Evolutionary conservation across 2,797 vertebrate species (phyloP).

Genomic region (Sebastes cheni): DNA sequence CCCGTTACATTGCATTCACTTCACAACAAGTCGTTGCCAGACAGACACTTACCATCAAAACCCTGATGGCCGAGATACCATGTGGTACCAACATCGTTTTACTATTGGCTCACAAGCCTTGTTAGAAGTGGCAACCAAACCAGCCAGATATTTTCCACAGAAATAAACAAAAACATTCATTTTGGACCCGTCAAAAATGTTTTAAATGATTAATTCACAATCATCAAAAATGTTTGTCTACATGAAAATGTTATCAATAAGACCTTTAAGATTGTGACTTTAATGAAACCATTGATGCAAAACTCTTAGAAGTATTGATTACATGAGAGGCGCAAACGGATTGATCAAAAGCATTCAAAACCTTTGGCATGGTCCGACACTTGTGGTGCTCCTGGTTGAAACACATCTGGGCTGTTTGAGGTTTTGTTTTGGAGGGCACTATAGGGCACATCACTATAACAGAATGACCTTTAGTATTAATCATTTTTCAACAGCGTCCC

Average conservation of each 20-base stretch:
- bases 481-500: slow-evolving; percentile 26
- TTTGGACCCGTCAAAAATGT: no score
- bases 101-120: no score
- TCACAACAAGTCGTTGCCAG: neutral
- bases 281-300: neutral
- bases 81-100: no score
- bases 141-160: no score
- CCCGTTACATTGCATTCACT: neutral
- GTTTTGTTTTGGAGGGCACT: neutral
- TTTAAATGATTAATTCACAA: no score
- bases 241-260: no score
- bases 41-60: no score
- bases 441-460: neutral
- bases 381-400: neutral
- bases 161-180: no score
- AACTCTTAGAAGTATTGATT: neutral
- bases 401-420: neutral
- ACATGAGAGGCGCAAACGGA: neutral
- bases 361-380: slow-evolving; percentile 34
- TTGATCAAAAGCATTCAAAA: slow-evolving; percentile 1
- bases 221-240: no score
- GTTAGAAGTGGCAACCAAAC: no score
- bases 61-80: no score
- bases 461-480: slow-evolving; percentile 14
- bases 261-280: neutral